Evolutionary conservation across 2,113 vertebrate genomes (phyloP).

Genomic region (Hemicordylus capensis): DNA sequence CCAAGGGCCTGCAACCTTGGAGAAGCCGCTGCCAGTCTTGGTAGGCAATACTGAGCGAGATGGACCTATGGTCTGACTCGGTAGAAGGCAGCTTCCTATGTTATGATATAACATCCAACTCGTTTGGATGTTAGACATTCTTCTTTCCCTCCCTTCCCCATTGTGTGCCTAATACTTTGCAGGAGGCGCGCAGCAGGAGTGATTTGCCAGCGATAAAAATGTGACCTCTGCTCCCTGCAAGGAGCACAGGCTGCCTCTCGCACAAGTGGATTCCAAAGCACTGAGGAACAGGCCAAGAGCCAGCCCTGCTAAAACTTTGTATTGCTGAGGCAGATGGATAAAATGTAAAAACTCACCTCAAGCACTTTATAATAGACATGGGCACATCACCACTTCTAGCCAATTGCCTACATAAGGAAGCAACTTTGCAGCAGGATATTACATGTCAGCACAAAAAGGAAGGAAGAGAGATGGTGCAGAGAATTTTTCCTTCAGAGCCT

Average conservation of each 20-base stretch:
- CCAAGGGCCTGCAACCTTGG: too few relatives aligned
- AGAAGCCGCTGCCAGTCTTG: too few relatives aligned
- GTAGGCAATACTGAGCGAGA: too few relatives aligned
- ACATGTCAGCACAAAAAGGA: constrained; percentile 8
- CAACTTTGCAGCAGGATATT: background rate
- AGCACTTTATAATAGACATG: background rate
- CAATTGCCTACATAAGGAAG: background rate
- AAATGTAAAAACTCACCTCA: background rate
- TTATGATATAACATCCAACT: too few relatives aligned
- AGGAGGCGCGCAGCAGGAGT: background rate
- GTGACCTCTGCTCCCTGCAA: constrained; percentile 31
- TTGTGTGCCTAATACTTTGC: background rate
- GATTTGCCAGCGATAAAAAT: constrained; percentile 11
- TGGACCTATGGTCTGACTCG: too few relatives aligned
- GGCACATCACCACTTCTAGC: background rate
- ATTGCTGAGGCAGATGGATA: background rate
- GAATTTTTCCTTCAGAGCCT: background rate
- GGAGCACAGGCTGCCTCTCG: constrained; percentile 11
- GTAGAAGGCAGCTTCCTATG: too few relatives aligned
- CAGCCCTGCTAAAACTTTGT: background rate
- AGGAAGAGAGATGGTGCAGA: background rate
- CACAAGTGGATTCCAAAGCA: background rate
- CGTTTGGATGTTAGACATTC: too few relatives aligned
- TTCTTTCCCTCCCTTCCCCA: too few relatives aligned
- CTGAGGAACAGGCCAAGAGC: background rate